phyloP scores from a whole-genome alignment of 2,888 invertebrate species.

The Notocelia uddmanniana region DNA sequence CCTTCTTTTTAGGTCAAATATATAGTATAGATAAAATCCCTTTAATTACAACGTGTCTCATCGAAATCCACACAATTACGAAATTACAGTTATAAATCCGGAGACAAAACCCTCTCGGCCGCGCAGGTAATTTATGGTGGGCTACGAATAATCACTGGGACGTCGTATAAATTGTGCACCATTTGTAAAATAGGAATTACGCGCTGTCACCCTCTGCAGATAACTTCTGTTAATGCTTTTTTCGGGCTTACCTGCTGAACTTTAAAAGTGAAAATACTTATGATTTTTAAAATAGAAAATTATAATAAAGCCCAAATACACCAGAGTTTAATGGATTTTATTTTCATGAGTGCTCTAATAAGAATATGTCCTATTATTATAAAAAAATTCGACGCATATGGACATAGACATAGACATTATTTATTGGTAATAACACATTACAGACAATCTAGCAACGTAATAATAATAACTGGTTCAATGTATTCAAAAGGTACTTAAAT shows the following conservation, averaged over 20 bases:
- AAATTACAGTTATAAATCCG: slow-evolving; percentile 79
- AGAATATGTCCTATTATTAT: too few species aligned
- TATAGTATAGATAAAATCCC: not conserved
- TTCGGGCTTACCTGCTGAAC: slow-evolving; percentile 8
- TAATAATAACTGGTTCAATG: too few species aligned
- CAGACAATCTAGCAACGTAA: too few species aligned
- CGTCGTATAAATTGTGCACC: slow-evolving; percentile 84
- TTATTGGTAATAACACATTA: too few species aligned
- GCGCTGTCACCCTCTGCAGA: slow-evolving; percentile 69
- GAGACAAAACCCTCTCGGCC: slow-evolving; percentile 78
- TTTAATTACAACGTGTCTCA: slow-evolving; percentile 16
- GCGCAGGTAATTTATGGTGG: slow-evolving; percentile 82
- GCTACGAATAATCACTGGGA: slow-evolving; percentile 82
- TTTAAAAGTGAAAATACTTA: slow-evolving; percentile 9
- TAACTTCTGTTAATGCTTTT: slow-evolving; percentile 38
- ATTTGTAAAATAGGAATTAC: slow-evolving; percentile 85
- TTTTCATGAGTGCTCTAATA: too few species aligned
- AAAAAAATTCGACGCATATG: too few species aligned
- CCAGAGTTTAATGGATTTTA: too few species aligned
- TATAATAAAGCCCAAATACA: too few species aligned
- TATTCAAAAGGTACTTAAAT: too few species aligned
- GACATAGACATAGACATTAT: too few species aligned
- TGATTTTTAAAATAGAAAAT: too few species aligned
- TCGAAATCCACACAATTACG: slow-evolving; percentile 57
- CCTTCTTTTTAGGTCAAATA: too few species aligned